Evolutionary conservation across 2,797 vertebrate genomes (phyloP), one percentile per base, ranked within the genome.

Genomic region (Aphelocoma californica): DNA sequence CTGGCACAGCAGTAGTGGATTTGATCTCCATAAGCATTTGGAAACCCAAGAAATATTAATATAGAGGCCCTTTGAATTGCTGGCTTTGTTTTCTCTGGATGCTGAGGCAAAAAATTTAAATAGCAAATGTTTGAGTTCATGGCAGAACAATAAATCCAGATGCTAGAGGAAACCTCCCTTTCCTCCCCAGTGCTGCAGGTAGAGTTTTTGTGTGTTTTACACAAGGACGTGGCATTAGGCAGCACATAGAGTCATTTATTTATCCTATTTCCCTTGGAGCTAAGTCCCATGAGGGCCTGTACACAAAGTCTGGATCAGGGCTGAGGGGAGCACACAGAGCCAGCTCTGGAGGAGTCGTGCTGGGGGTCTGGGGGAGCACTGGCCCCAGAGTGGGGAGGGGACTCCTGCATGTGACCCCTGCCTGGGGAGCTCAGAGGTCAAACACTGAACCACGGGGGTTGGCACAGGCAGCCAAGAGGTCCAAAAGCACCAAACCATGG

Each of bases 81-180:
- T 23, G 64, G 58, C 13, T 96, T 97, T 94, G 83, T 93, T 95
- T 96, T 71, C 90, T 88, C 61, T 50, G 44, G 60, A 85, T 92
- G 86, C 79, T 62, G 42, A 93, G 61, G 93, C 62, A 82, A 95
- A 91, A 91, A 95, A 91, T 96, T 96, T 57, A 29, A 87, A 92
- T 61, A 94, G 45, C 71, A 86, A 92, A 85, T 71, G 69, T 93
- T 75, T 73, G 91, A 82, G 71, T 85, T 82, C 56, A 66, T 16
- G 0, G 16, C 12, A 31, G 61, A 93, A 91, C 96, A 92, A 56
- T 67, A 89, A 89, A 83, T 64, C 51, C 23, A 73, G 44, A 26
- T 0, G 25, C 7, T 12, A 4, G 86, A 53, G 3, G 16, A 82
- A 82, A 25, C 6, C 36, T 65, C 54, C 26, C 44, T 67, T 23